phyloP scores from a whole-genome alignment of 2,113 vertebrate genomes.

The Pseudois nayaur region DNA sequence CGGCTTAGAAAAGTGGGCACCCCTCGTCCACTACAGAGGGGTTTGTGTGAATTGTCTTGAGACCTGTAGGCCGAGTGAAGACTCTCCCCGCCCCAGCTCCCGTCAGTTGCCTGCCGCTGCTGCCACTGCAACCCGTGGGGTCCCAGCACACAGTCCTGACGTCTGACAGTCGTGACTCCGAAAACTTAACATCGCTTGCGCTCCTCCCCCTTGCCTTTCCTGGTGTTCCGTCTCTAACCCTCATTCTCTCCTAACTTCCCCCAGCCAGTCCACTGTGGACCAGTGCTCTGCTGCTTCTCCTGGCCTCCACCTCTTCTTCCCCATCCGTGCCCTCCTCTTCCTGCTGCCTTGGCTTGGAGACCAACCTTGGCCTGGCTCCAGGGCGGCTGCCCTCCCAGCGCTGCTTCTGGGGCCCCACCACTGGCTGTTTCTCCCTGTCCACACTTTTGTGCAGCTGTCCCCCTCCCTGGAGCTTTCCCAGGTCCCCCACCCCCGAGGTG shows the following conservation, averaged over 20 bases:
- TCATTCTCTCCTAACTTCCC: not conserved
- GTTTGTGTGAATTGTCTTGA: not conserved
- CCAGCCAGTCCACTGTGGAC: not conserved
- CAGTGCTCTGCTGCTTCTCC: not conserved
- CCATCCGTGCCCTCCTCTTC: not conserved
- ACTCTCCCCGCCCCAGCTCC: not conserved
- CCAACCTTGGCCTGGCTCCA: not conserved
- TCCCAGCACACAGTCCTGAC: not conserved
- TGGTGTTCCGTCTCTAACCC: not conserved
- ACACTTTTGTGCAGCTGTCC: not conserved
- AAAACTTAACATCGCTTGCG: rapidly evolving
- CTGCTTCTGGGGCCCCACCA: not conserved
- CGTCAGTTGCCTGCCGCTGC: not conserved
- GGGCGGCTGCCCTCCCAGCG: not conserved
- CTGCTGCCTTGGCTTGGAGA: not conserved
- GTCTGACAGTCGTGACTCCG: not conserved
- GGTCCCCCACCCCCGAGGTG: not conserved
- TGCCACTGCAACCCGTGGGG: not conserved
- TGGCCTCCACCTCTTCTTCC: not conserved
- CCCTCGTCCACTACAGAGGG: not conserved
- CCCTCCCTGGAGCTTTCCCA: not conserved
- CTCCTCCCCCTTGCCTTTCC: not conserved
- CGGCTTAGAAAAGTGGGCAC: not conserved
- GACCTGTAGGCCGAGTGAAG: not conserved
- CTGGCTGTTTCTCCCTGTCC: not conserved